phyloP scores from a whole-genome alignment of 2,797 vertebrate genomes.

The Intellagama lesueurii region DNA sequence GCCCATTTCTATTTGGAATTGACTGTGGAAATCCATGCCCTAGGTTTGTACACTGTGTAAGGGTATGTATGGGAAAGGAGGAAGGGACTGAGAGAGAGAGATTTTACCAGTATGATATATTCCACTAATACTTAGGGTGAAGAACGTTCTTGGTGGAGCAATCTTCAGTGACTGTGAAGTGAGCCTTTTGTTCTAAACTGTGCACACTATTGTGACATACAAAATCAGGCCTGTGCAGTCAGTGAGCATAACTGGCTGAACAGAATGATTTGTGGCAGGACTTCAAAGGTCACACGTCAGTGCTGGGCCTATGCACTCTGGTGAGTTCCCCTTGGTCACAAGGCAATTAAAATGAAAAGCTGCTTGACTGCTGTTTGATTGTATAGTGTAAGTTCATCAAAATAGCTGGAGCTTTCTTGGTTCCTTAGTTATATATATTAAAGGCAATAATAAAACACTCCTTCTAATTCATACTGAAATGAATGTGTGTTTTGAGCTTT shows the following conservation, averaged over 20 bases:
- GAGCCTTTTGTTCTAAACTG: background rate
- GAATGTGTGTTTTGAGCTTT: background rate
- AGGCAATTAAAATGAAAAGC: conserved; percentile 23
- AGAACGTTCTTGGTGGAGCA: background rate
- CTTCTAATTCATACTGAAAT: background rate
- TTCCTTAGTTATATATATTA: background rate
- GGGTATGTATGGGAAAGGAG: background rate
- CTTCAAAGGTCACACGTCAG: conserved; percentile 9
- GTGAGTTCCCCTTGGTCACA: background rate
- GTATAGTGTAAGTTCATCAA: background rate
- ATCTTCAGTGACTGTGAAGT: conserved; percentile 1
- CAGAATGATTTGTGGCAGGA: conserved; percentile 23
- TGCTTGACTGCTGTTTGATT: conserved; percentile 4
- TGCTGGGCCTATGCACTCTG: background rate
- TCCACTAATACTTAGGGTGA: background rate
- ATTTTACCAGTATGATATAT: background rate
- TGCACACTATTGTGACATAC: background rate
- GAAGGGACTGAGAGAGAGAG: too few species aligned
- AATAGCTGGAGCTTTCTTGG: background rate
- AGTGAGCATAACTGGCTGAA: conserved; percentile 9
- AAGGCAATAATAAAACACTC: background rate
- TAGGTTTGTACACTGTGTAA: background rate
- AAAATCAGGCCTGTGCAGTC: background rate
- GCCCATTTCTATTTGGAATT: too few species aligned
- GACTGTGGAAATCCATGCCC: background rate